phyloP scores from a whole-genome alignment of 1,140 invertebrate species.

The Rhyzopertha dominica region DNA sequence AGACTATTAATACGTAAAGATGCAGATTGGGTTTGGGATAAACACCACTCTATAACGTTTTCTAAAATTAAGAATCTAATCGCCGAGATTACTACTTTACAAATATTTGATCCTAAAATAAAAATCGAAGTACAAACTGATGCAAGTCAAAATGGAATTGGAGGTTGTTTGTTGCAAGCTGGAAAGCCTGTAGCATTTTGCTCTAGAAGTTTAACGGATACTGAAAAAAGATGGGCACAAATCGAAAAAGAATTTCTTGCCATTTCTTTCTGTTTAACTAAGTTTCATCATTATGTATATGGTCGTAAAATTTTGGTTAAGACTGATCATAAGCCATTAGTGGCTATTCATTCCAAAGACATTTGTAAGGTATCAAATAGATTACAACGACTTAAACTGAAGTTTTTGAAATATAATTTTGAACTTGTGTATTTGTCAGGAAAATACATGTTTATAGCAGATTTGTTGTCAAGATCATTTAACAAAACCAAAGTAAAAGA shows the following conservation, averaged over 20 bases:
- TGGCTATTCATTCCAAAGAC: no score
- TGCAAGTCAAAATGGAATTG: conserved; percentile 36
- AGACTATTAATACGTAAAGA: conserved; percentile 24
- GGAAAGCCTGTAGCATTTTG: conserved; percentile 37
- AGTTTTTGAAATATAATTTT: conserved; percentile 36
- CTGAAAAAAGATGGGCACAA: conserved; percentile 41
- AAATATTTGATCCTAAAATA: conserved; percentile 30
- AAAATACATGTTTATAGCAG: conserved; percentile 16
- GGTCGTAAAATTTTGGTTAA: conserved; percentile 37
- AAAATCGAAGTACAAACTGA: conserved; percentile 32
- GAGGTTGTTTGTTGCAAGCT: conserved; percentile 30
- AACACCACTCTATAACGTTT: conserved; percentile 27
- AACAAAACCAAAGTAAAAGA: no score
- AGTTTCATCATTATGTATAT: conserved; percentile 43
- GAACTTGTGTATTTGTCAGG: conserved; percentile 31
- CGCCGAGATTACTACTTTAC: conserved; percentile 27
- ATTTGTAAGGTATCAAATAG: no score
- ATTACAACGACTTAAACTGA: conserved; percentile 39
- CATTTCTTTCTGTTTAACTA: conserved; percentile 40
- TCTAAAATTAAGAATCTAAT: conserved; percentile 31
- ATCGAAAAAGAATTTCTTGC: conserved; percentile 49
- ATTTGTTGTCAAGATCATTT: conserved; percentile 20
- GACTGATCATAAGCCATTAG: conserved; percentile 45
- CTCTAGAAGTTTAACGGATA: conserved; percentile 31
- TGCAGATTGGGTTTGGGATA: conserved; percentile 26